These are phyloP conservation scores for Aselliscus stoliczkanus DNA, from an alignment of 2,797 vertebrate species.

Conservation along the genomic window DNA sequence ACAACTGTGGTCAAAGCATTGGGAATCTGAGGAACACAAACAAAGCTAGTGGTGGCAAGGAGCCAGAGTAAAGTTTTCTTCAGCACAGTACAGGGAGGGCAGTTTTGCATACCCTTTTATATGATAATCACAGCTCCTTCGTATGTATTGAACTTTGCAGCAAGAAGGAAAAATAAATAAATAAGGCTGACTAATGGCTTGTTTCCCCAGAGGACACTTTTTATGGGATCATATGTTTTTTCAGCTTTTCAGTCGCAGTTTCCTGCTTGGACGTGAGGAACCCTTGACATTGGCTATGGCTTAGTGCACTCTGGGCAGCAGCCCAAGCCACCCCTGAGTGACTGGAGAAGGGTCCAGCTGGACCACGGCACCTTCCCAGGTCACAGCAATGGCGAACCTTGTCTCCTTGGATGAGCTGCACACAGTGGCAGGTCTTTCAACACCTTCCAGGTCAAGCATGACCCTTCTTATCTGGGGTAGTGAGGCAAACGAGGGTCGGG, in stretches of 20 bases:
- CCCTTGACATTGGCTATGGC: conserved; percentile 70
- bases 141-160: conserved; percentile 71
- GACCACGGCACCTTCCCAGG: conserved; percentile 67
- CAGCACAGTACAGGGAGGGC: conserved; percentile 60
- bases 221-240: conserved; percentile 70
- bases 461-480: conserved; percentile 61
- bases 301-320: conserved; percentile 53
- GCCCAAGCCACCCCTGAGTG: conserved; percentile 63
- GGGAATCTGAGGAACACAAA: conserved; percentile 78
- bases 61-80: conserved; percentile 79
- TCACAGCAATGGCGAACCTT: conserved; percentile 61
- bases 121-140: conserved; percentile 78
- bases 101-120: conserved; percentile 81
- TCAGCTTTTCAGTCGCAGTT: conserved; percentile 66
- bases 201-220: conserved; percentile 68
- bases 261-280: conserved; percentile 70
- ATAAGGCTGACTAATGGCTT: conserved; percentile 72
- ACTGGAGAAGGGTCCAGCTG: conserved; percentile 70
- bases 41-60: conserved; percentile 75
- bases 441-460: conserved; percentile 76
- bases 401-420: conserved; percentile 67
- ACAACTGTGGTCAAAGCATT: conserved; percentile 75
- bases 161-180: conserved; percentile 75
- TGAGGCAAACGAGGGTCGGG: neutral
- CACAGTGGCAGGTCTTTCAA: conserved; percentile 61